Percentiles rank a stretch among this genome's conserved stretches.
Evolutionary conservation across 2,888 invertebrate species (phyloP).

Genomic region (Mactromeris polynyma): DNA sequence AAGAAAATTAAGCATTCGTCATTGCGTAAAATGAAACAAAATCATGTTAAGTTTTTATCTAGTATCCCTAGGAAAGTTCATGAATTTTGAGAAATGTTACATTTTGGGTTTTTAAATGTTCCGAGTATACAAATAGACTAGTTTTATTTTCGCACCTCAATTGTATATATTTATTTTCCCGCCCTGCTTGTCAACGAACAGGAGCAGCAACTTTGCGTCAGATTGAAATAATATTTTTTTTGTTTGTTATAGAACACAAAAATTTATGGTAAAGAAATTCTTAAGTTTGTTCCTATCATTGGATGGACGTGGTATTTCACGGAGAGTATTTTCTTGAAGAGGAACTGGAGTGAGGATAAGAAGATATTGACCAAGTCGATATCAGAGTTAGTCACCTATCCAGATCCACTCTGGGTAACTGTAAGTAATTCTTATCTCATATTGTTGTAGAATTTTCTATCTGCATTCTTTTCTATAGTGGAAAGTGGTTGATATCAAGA

Average conservation of each 20-base stretch:
- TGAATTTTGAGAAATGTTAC: no score
- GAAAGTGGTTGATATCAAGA: no score
- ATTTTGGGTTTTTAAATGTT: no score
- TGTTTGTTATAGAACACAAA: conserved; percentile 93
- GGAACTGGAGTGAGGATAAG: conserved; percentile 96
- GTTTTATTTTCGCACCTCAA: no score
- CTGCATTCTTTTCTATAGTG: not conserved
- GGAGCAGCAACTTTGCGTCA: no score
- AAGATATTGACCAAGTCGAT: conserved; percentile 94
- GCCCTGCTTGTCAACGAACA: no score
- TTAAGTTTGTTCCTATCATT: conserved; percentile 95
- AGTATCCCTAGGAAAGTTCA: no score
- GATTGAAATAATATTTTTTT: not conserved
- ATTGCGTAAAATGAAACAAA: no score
- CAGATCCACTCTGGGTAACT: conserved; percentile 91
- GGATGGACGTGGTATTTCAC: conserved; percentile 99
- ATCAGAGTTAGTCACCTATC: conserved; percentile 94
- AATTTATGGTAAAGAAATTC: conserved; percentile 97
- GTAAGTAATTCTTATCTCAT: conserved; percentile 89
- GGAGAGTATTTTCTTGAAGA: conserved; percentile 96
- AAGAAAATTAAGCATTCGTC: no score
- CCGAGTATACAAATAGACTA: no score
- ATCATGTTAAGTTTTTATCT: no score
- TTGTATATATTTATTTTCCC: no score
- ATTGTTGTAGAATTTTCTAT: not conserved